phyloP scores from a whole-genome alignment of 2,888 invertebrate genomes.

The Lasius fuliginosus region DNA sequence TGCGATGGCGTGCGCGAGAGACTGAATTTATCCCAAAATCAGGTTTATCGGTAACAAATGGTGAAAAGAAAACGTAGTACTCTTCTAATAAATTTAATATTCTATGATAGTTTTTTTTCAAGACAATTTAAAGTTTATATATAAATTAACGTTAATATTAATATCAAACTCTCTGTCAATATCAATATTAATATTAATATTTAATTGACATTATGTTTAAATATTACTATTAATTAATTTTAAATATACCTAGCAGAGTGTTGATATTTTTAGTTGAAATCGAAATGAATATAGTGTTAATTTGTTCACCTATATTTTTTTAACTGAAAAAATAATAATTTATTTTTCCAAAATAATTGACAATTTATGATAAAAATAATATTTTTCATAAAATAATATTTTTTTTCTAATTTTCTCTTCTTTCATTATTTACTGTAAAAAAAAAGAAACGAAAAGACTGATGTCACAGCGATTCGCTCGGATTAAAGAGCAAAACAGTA shows the following conservation, averaged over 20 bases:
- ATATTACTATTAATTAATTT: not conserved
- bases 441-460: not conserved
- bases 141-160: not conserved
- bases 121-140: not conserved
- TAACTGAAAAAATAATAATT: not conserved
- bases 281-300: not conserved
- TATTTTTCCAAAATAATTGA: too few relatives aligned
- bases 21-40: conserved; percentile 23
- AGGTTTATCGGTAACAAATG: not conserved
- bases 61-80: not conserved
- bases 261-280: not conserved
- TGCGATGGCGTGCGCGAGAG: not conserved
- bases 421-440: not conserved
- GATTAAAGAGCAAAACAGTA: not conserved
- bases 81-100: not conserved
- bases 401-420: not conserved
- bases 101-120: not conserved
- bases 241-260: not conserved
- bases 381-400: too few relatives aligned
- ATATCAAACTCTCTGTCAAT: not conserved
- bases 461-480: conserved; percentile 1
- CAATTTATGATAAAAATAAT: not conserved
- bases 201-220: not conserved
- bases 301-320: not conserved
- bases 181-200: not conserved